A percentile compares a stretch with the other conserved stretches of the same genome.
phyloP scores from a whole-genome alignment of 2,888 invertebrate genomes.

The Molorchus minor region DNA sequence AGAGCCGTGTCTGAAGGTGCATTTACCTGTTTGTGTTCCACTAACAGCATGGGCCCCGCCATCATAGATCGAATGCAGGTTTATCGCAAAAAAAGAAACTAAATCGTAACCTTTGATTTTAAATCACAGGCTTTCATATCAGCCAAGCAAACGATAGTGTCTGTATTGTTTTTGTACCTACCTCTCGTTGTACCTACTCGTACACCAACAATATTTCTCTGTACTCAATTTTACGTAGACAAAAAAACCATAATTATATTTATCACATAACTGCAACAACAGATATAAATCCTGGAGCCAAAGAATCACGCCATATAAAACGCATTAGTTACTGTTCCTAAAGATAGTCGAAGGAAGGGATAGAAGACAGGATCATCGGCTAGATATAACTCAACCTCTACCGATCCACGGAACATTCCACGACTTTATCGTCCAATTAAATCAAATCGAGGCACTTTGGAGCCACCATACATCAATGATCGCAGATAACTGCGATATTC shows the following conservation, averaged over 20 bases:
- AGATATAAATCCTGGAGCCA: not conserved
- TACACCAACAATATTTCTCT: too few species aligned
- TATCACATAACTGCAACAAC: not conserved
- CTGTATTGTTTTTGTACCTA: too few species aligned
- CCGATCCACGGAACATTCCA: constrained; percentile 42
- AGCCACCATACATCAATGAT: constrained; percentile 57
- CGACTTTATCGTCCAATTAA: constrained; percentile 58
- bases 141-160: too few species aligned
- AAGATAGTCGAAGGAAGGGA: constrained; percentile 22
- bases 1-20: not conserved
- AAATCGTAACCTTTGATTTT: too few species aligned
- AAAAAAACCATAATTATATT: too few species aligned
- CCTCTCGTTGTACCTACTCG: too few species aligned
- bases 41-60: not conserved
- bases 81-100: too few species aligned
- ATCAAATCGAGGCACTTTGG: constrained; percentile 58
- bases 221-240: too few species aligned
- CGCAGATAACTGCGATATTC: constrained; percentile 50
- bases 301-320: constrained; percentile 4
- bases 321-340: not conserved
- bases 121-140: too few species aligned
- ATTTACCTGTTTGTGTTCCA: not conserved
- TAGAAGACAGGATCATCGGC: constrained; percentile 28
- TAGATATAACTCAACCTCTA: constrained; percentile 26
- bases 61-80: too few species aligned